Conservation (phyloP, 2,113 vertebrate species). For the Crotalus viridis region DNA sequence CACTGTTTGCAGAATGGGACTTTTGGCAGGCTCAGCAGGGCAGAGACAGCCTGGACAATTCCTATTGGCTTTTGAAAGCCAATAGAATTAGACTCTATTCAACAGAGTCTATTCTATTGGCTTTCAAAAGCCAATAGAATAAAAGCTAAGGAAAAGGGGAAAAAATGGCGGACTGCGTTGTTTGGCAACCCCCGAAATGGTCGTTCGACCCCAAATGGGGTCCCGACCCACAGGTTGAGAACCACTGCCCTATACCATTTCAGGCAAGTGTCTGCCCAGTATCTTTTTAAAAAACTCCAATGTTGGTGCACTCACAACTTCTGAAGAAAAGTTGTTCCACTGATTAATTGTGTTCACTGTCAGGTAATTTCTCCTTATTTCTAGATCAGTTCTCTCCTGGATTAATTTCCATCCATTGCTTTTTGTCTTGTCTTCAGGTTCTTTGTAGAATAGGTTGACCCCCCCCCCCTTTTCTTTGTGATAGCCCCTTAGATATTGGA, state of each 20-base stretch:
- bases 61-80: too few species aligned
- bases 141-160: too few species aligned
- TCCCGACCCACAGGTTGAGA: too few species aligned
- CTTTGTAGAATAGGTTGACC: background rate
- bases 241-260: background rate
- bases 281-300: background rate
- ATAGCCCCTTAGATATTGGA: background rate
- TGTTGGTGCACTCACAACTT: background rate
- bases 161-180: too few species aligned
- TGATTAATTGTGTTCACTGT: background rate
- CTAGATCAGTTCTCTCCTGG: conserved; percentile 24
- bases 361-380: background rate
- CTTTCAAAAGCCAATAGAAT: too few species aligned
- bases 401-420: background rate
- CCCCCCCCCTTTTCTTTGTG: background rate
- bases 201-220: too few species aligned
- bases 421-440: background rate
- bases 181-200: too few species aligned
- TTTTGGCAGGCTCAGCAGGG: too few species aligned
- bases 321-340: background rate
- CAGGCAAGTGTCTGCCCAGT: background rate
- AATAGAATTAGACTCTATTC: too few species aligned
- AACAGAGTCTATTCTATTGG: too few species aligned
- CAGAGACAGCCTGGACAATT: too few species aligned
- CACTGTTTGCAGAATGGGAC: too few species aligned